A percentile compares a stretch with the other conserved stretches of the same genome.
phyloP scores from a whole-genome alignment of 2,888 invertebrate genomes.

The Taphrorychus bicolor region DNA sequence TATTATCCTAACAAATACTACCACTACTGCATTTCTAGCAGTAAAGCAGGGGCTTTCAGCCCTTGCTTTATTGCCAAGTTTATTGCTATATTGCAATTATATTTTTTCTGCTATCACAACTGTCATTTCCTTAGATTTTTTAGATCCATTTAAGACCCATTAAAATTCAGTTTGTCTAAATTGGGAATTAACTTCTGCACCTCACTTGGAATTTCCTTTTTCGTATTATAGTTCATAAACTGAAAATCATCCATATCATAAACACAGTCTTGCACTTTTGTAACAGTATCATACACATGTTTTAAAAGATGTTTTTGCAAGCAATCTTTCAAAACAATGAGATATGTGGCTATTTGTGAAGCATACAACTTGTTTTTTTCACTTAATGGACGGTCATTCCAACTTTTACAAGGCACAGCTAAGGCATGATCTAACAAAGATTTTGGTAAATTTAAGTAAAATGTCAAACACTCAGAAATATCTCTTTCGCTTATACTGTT shows the following conservation, averaged over 20 bases:
- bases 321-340: constrained; percentile 43
- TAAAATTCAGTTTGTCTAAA: constrained; percentile 4
- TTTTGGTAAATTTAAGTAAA: constrained; percentile 44
- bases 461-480: constrained; percentile 43
- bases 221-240: constrained; percentile 39
- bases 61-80: no score
- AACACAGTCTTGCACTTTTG: constrained; percentile 42
- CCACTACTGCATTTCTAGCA: no score
- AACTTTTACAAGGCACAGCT: constrained; percentile 37
- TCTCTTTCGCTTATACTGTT: constrained; percentile 26
- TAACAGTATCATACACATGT: constrained; percentile 42
- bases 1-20: no score
- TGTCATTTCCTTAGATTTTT: no score
- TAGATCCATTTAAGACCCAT: neutral
- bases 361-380: constrained; percentile 42
- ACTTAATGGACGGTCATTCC: constrained; percentile 43
- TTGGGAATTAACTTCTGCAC: constrained; percentile 41
- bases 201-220: constrained; percentile 36
- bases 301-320: constrained; percentile 42
- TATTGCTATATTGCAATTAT: no score
- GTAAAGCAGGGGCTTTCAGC: no score
- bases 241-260: constrained; percentile 41
- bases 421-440: constrained; percentile 41
- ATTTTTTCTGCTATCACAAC: no score
- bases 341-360: constrained; percentile 44